Conservation (phyloP, 2,113 vertebrate genomes). For the Orycteropus afer region DNA sequence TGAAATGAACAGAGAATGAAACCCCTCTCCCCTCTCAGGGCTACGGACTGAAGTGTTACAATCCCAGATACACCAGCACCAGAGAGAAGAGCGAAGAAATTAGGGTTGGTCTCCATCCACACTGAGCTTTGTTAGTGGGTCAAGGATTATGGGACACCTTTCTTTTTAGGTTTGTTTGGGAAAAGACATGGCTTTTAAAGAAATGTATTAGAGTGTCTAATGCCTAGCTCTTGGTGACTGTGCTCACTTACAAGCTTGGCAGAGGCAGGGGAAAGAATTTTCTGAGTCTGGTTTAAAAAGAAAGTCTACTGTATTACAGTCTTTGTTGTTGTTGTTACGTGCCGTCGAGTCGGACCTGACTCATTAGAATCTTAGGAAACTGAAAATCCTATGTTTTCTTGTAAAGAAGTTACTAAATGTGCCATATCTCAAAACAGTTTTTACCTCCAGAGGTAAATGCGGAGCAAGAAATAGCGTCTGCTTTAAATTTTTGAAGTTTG, state of each 20-base stretch:
- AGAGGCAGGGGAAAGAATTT: background rate
- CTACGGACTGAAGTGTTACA: background rate
- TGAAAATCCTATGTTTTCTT: slow-evolving; percentile 51
- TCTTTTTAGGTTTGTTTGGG: slow-evolving; percentile 11
- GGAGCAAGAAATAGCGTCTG: slow-evolving; percentile 15
- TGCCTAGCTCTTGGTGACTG: background rate
- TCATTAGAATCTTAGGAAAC: slow-evolving; percentile 38
- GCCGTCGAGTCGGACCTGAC: too few species aligned
- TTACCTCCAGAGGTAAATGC: background rate
- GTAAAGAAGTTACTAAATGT: slow-evolving; percentile 32
- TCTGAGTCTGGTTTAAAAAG: slow-evolving; percentile 45
- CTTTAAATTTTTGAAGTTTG: slow-evolving; percentile 50
- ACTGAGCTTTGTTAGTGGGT: background rate
- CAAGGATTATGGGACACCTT: background rate
- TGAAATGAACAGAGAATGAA: slow-evolving; percentile 3
- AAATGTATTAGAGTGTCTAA: background rate
- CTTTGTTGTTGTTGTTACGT: too few species aligned
- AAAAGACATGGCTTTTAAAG: background rate
- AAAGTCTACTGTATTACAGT: background rate
- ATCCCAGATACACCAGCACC: background rate
- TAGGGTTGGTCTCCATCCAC: background rate
- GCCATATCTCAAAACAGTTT: background rate
- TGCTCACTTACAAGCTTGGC: slow-evolving; percentile 1
- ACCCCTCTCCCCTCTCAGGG: background rate
- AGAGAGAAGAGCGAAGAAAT: background rate